phyloP scores from a whole-genome alignment of 2,888 invertebrate genomes.

The Spodoptera littoralis region DNA sequence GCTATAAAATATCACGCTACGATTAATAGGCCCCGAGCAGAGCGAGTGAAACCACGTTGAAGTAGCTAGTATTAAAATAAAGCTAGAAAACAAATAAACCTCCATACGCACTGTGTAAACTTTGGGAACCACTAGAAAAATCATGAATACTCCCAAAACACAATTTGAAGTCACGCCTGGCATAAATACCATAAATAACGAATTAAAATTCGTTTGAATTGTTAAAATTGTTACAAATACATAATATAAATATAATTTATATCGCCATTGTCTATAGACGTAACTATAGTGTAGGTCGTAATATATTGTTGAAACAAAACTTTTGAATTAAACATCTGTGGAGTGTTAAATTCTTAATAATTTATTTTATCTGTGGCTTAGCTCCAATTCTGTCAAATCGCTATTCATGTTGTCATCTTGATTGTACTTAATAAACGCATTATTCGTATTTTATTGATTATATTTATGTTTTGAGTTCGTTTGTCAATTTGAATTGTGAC shows the following conservation, averaged over 20 bases:
- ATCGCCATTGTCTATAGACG: conserved; percentile 23
- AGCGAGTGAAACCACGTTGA: too few species aligned
- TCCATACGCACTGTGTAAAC: too few species aligned
- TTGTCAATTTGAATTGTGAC: too few species aligned
- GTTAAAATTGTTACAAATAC: conserved; percentile 43
- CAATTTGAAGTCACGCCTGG: conserved; percentile 25
- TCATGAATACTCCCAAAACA: conserved; percentile 1
- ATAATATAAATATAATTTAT: conserved; percentile 27
- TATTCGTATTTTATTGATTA: conserved; percentile 11
- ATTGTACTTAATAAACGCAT: conserved; percentile 1
- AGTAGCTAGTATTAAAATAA: too few species aligned
- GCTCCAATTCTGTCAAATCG: conserved; percentile 36
- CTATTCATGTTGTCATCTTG: conserved; percentile 17
- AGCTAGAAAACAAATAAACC: too few species aligned
- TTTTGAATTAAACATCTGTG: conserved; percentile 40
- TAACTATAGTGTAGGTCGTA: conserved; percentile 29
- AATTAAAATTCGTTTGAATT: conserved; percentile 40
- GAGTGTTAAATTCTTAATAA: conserved; percentile 24
- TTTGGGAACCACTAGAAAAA: background rate
- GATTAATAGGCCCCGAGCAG: too few species aligned
- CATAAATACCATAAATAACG: conserved; percentile 2
- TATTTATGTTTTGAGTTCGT: background rate
- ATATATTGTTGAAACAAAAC: conserved; percentile 17
- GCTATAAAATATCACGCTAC: too few species aligned
- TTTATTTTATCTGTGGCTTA: conserved; percentile 16